Base-by-base conservation (phyloP, 2,113 vertebrate species). In the Nibea albiflora region DNA sequence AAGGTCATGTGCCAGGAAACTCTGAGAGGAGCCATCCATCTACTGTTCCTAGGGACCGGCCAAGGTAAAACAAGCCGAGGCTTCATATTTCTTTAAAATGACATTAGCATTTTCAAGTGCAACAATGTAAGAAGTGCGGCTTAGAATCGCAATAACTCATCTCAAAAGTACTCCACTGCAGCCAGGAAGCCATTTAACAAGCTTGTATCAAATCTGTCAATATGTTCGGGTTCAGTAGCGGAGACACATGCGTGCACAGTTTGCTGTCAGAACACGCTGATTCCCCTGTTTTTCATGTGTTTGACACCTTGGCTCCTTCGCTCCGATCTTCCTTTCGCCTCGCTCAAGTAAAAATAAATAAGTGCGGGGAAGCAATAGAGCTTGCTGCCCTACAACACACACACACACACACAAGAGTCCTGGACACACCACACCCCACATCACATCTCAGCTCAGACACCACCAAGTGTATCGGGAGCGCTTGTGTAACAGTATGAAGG, bases 1-100 rank as follows among this genome's bases (percentile, higher is more conserved):
- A 94, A 94, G 91, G 92, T 93, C 92, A 87, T 85, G 61, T 85
- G 86, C 57, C 80, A 57, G 63, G 52, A 90, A 87, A 88, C n/a
- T 86, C 28, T 68, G 63, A 60, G 77, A 85, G 64, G 71, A 86
- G 62, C 52, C 61, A 81, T 89, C 76, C 71, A 67, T 89, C 76
- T 83, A 28, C 39, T 58, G 61, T 76, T 81, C 72, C 49, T 5
- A 65, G 88, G 83, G 86, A 83, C 77, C 7, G 12, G 64, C 77
- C 70, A 85, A 90, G 76, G 78, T 85, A 88, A 90, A 84, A 76
- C 68, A 68, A 12, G 60, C 71, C 14, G 61, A 80, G 49, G 75
- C 28, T 88, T 87, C 82, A 82, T 78, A 58, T 89, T 82, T 88
- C 73, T 90, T 80, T 69, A 81, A 85, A 86, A 84, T 69, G 8